A percentile compares a stretch with the other conserved stretches of the same genome.
Conservation (phyloP, 2,888 invertebrate genomes). For the Idaea aversata region DNA sequence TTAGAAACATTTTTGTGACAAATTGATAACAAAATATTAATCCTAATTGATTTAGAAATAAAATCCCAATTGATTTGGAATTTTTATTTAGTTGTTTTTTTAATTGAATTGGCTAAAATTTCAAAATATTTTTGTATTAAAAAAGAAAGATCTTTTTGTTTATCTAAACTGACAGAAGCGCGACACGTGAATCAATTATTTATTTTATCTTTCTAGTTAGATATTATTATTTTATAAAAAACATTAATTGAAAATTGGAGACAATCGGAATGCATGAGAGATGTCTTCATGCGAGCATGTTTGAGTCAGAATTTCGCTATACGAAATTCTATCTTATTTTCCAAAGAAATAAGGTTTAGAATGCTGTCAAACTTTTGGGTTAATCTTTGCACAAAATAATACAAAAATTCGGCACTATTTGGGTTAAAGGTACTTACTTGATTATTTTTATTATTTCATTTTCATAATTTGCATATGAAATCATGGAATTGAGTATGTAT, state of each 20-base stretch:
- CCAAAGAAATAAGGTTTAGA: neutral
- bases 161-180: conserved; percentile 27
- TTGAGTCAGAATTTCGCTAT: conserved; percentile 3
- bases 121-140: too few relatives aligned
- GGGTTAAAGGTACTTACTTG: conserved; percentile 63
- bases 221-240: conserved; percentile 16
- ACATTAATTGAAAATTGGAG: conserved; percentile 15
- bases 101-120: too few relatives aligned
- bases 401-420: conserved; percentile 43
- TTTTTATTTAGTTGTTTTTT: too few relatives aligned
- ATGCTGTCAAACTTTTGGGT: conserved; percentile 2
- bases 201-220: conserved; percentile 27
- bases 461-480: conserved; percentile 10
- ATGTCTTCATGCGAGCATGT: conserved; percentile 6
- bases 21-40: too few relatives aligned
- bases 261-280: conserved; percentile 22
- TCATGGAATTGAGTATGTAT: conserved; percentile 6
- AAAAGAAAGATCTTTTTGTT: too few relatives aligned
- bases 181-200: conserved; percentile 28
- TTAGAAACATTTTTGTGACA: too few relatives aligned
- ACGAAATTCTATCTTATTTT: conserved; percentile 15
- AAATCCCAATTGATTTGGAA: too few relatives aligned
- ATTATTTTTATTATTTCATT: neutral
- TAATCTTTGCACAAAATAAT: conserved; percentile 7
- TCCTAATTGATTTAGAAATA: too few relatives aligned